phyloP scores from a whole-genome alignment of 2,797 vertebrate genomes.

The Chaetophractus vellerosus region DNA sequence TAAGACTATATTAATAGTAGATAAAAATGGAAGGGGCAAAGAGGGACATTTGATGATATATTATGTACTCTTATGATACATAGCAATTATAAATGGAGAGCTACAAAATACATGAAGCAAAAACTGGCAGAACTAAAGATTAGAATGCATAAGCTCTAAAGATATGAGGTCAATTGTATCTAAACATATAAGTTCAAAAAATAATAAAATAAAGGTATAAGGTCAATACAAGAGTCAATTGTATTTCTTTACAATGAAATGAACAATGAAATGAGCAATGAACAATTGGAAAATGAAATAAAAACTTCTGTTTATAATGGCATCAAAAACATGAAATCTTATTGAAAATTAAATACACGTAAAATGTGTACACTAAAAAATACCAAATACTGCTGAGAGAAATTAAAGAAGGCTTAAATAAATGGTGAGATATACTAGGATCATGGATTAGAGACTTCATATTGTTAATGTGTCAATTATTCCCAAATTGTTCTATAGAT shows the following conservation, averaged over 20 bases:
- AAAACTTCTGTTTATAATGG: not conserved
- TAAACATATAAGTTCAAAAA: conserved; percentile 9
- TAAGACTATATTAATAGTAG: conserved; percentile 18
- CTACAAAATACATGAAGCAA: not conserved
- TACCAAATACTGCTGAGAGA: not conserved
- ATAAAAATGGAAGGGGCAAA: not conserved
- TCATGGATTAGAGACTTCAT: too few relatives aligned
- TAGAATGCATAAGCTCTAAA: not conserved
- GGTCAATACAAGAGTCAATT: not conserved
- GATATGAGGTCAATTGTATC: not conserved
- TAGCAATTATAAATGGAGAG: not conserved
- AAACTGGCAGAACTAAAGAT: not conserved
- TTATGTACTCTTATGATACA: not conserved
- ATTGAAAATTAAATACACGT: not conserved
- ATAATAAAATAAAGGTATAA: too few relatives aligned
- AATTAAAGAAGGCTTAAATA: not conserved
- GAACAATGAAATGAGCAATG: not conserved
- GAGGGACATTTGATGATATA: not conserved
- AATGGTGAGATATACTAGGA: not conserved
- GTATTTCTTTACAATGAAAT: not conserved
- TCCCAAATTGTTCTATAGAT: too few relatives aligned
- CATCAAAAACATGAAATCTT: too few relatives aligned
- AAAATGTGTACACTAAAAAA: not conserved
- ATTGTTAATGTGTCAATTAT: too few relatives aligned
- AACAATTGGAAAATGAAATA: not conserved